Conservation (phyloP, 2,113 vertebrate genomes). For the western clawed frog (Xenopus tropicalis) region UCB_Xtro_10.0 CM004449.2:104962501-104963000, state of each 20-base stretch:
- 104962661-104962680: too few species aligned
- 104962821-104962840: constrained; percentile 46
- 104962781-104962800: not conserved
- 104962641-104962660: too few species aligned
- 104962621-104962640: too few species aligned
- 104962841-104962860: constrained; percentile 46
- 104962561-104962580: too few species aligned
- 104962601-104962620: too few species aligned
- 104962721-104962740: constrained; percentile 51
- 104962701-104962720: constrained; percentile 58
- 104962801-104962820: constrained; percentile 36
- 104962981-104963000: too few species aligned
- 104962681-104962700: constrained; percentile 22
- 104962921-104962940: constrained; percentile 49
- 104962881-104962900: constrained; percentile 52
- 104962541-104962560: too few species aligned
- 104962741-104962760: constrained; percentile 56
- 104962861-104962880: constrained; percentile 52
- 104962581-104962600: too few species aligned
- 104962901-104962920: constrained; percentile 29
- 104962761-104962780: constrained; percentile 53
- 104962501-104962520: too few species aligned
- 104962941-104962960: constrained; percentile 47
- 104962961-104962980: too few species aligned
- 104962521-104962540: too few species aligned